Evolutionary conservation across 2,888 invertebrate genomes (phyloP), one percentile per base, ranked within the genome.

Genomic region (Cinara cedri): DNA sequence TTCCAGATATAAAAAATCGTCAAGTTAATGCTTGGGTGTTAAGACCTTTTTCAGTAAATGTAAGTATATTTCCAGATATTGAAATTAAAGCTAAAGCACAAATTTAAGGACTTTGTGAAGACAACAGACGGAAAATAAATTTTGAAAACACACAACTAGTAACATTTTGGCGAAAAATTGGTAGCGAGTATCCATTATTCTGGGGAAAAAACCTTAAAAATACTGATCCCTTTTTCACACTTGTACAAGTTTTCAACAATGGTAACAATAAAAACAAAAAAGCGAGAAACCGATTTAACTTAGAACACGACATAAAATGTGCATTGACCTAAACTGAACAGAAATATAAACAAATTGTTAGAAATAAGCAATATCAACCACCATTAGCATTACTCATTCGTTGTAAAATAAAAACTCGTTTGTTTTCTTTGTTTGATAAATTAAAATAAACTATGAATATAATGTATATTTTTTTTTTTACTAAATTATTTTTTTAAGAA

Each of bases 301-400:
- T 51, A 21, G 51, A 68, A 60, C 42, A 42, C 42, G 63, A 63
- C 42, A n/a, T 63, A 44, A 42, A 42, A 26, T 26, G n/a, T 49
- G 51, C 26, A n/a, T 49, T 70, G 8, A 42, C 26, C 26, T 8
- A 49, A 51, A 70, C 51, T 26, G 13, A 51, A 70, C 70, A 4
- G 16, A 42, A 70, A 19, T 51, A 21, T 16, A 16, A 70, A 51
- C 24, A 51, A 70, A 46, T 70, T 26, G 34, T 70, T 55, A 51
- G 49, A 49, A 55, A 70, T 55, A 70, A 70, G n/a, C 70, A 70
- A 65, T 46, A 70, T n/a, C 70, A 70, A 70, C 49, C 1, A 65
- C 42, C 34, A 65, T 65, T 34, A 42, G 10, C 0, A 65, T 10
- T 65, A 65, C 44, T 65, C n/a, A 65, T 62, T 65, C n/a, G 9